phyloP scores from a whole-genome alignment of 2,113 vertebrate species.

The Rostratula benghalensis region DNA sequence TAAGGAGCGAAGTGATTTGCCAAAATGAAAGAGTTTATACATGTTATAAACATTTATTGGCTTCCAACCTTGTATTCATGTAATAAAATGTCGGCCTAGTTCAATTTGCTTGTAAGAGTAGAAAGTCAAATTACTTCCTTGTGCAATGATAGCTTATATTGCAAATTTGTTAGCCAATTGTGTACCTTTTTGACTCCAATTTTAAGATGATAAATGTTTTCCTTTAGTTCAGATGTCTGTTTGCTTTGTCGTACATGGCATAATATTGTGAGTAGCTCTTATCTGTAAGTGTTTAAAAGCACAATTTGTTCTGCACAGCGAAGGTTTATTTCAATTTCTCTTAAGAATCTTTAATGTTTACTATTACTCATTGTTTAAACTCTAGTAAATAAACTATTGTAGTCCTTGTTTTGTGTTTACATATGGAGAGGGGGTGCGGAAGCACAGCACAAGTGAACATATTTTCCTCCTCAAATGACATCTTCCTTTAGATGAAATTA shows the following conservation, averaged over 20 bases:
- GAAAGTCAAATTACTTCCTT: neutral
- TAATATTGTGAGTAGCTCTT: neutral
- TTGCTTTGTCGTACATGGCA: neutral
- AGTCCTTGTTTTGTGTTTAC: slow-evolving; percentile 7
- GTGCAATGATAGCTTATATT: neutral
- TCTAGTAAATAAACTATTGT: neutral
- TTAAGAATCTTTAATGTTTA: neutral
- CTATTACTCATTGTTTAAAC: neutral
- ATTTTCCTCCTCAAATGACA: neutral
- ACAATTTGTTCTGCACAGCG: neutral
- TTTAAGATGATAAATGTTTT: neutral
- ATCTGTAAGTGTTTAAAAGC: neutral
- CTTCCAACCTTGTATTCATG: neutral
- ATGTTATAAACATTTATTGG: neutral
- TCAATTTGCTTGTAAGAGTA: neutral
- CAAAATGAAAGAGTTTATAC: neutral
- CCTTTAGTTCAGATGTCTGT: neutral
- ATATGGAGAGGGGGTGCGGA: neutral
- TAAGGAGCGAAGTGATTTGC: neutral
- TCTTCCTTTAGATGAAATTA: neutral
- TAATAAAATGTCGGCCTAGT: neutral
- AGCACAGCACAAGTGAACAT: neutral
- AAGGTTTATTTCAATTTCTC: neutral
- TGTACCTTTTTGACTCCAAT: neutral
- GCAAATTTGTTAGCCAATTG: neutral